Evolutionary conservation across 2,888 invertebrate genomes (phyloP).

Genomic region (Micoletzkya japonica): DNA sequence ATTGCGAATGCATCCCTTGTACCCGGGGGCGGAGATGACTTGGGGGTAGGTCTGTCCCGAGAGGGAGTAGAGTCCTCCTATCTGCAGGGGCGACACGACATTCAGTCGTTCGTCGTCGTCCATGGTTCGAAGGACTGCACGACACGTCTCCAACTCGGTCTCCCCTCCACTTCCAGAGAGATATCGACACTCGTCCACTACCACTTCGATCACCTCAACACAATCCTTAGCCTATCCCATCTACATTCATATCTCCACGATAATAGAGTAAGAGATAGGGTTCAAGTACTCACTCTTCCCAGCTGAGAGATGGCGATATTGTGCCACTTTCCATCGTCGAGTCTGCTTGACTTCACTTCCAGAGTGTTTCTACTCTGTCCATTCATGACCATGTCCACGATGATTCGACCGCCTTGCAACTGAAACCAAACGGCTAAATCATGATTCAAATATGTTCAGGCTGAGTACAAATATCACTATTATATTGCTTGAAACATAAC

Average conservation of each 20-base stretch:
- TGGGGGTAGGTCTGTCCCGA: conserved; percentile 38
- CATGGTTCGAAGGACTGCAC: conserved; percentile 41
- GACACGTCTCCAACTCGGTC: conserved; percentile 37
- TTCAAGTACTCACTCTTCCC: conserved; percentile 72
- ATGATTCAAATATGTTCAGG: conserved; percentile 17
- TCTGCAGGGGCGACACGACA: conserved; percentile 65
- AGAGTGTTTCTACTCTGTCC: conserved; percentile 41
- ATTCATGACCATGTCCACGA: conserved; percentile 41
- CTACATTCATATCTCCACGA: not conserved
- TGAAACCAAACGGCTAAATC: not conserved
- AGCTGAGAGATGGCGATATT: conserved; percentile 92
- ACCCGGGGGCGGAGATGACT: conserved; percentile 69
- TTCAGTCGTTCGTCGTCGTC: conserved; percentile 63
- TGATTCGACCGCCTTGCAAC: not conserved
- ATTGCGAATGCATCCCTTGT: conserved; percentile 94
- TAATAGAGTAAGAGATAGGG: not conserved
- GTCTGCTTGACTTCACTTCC: conserved; percentile 65
- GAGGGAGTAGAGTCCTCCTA: conserved; percentile 74
- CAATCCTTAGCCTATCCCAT: not conserved
- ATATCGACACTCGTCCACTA: conserved; percentile 55
- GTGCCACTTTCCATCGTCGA: conserved; percentile 94
- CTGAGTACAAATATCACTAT: not conserved
- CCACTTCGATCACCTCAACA: conserved; percentile 47
- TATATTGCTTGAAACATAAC: not conserved
- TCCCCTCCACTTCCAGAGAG: conserved; percentile 21